phyloP scores from a whole-genome alignment of 2,113 vertebrate species.

The Sigmodon hispidus region DNA sequence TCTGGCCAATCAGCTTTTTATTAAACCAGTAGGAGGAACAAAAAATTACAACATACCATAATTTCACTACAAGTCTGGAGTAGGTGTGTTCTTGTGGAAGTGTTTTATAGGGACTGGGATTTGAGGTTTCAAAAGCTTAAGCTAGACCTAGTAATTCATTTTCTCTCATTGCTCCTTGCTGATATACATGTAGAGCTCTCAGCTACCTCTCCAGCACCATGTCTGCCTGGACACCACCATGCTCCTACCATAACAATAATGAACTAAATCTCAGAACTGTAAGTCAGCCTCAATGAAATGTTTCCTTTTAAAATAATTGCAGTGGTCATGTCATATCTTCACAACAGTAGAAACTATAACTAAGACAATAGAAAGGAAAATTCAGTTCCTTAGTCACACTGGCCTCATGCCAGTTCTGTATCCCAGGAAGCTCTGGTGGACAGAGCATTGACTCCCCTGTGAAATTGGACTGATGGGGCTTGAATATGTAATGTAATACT shows the following conservation, averaged over 20 bases:
- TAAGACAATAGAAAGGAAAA: neutral
- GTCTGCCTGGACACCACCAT: neutral
- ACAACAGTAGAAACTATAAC: neutral
- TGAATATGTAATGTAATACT: neutral
- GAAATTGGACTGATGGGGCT: neutral
- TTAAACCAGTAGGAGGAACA: too few relatives aligned
- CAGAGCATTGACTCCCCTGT: neutral
- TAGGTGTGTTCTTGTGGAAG: too few relatives aligned
- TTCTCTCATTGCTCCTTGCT: too few relatives aligned
- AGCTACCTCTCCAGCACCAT: too few relatives aligned
- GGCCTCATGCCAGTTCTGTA: neutral
- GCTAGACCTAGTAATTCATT: too few relatives aligned
- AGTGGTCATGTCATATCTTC: neutral
- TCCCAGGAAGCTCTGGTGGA: neutral
- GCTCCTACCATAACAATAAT: neutral
- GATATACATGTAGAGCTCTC: too few relatives aligned
- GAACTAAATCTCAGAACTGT: neutral
- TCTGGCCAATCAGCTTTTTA: too few relatives aligned
- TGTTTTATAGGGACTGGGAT: too few relatives aligned
- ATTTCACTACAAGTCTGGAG: too few relatives aligned
- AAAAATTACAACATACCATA: too few relatives aligned
- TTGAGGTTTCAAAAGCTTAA: too few relatives aligned
- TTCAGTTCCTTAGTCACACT: neutral
- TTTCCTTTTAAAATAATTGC: neutral
- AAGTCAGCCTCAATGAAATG: neutral